These are phyloP conservation scores for Cariama cristata DNA, from an alignment of 2,113 vertebrate genomes.

Conservation along the genomic window DNA sequence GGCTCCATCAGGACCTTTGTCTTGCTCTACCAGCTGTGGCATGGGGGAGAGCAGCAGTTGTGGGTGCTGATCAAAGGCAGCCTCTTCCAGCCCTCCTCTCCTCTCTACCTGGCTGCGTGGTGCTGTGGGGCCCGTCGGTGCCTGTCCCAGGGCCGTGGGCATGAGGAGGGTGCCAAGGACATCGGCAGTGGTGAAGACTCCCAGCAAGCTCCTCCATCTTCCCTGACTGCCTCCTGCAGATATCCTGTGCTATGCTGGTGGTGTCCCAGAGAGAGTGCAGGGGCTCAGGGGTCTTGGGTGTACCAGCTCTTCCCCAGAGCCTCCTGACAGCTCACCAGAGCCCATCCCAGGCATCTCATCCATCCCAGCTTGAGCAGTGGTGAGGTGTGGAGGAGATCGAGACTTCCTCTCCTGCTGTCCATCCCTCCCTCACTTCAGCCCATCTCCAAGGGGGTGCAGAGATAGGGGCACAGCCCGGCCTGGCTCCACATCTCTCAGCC, in stretches of 20 bases:
- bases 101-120: accelerated
- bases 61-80: not conserved
- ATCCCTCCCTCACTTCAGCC: not conserved
- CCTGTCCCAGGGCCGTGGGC: accelerated
- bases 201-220: not conserved
- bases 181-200: accelerated
- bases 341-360: accelerated
- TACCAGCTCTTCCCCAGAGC: not conserved
- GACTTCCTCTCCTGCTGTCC: not conserved
- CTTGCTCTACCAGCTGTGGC: not conserved
- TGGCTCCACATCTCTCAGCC: not conserved
- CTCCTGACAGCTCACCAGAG: not conserved
- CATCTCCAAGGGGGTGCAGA: not conserved
- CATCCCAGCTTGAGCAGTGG: not conserved
- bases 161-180: accelerated
- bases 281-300: accelerated
- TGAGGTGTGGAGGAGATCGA: not conserved
- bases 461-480: accelerated
- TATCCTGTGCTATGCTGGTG: not conserved
- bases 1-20: not conserved
- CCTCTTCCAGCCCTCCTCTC: too few species aligned
- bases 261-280: accelerated
- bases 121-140: accelerated
- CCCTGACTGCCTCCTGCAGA: accelerated
- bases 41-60: accelerated